Conservation (phyloP, 1,140 invertebrate genomes). For the Rhynchophorus ferrugineus region DNA sequence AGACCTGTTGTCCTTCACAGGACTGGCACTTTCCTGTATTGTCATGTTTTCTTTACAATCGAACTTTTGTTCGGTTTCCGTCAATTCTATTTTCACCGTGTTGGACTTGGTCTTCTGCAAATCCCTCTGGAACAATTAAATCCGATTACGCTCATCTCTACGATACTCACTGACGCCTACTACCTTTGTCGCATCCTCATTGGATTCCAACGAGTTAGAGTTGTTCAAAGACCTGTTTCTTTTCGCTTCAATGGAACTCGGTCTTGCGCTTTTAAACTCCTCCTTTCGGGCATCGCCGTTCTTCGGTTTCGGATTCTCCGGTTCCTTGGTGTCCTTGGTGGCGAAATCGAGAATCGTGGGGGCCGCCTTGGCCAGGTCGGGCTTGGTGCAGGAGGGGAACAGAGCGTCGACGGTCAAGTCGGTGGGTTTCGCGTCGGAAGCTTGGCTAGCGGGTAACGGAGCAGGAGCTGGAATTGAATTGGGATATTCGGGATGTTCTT, state of each 20-base stretch:
- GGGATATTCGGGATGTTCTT: conserved; percentile 38
- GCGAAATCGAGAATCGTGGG: conserved; percentile 11
- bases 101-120: conserved; percentile 34
- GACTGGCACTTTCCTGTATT: conserved; percentile 30
- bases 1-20: conserved; percentile 27
- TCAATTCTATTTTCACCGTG: conserved; percentile 24
- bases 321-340: background rate
- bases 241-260: conserved; percentile 30
- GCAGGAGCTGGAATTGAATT: conserved; percentile 28
- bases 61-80: conserved; percentile 16
- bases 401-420: conserved; percentile 18
- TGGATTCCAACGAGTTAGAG: conserved; percentile 29
- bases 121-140: conserved; percentile 25
- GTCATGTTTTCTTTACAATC: conserved; percentile 30
- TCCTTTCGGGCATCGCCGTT: conserved; percentile 30
- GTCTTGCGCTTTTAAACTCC: conserved; percentile 21
- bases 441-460: conserved; percentile 22
- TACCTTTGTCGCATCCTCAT: conserved; percentile 26
- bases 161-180: too few species aligned
- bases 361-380: conserved; percentile 8
- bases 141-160: too few species aligned
- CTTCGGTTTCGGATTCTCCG: conserved; percentile 17
- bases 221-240: conserved; percentile 34
- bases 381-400: conserved; percentile 1
- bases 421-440: conserved; percentile 23